Base-by-base conservation (phyloP, 2,113 vertebrate species). In the Benthochromis sp. region DNA sequence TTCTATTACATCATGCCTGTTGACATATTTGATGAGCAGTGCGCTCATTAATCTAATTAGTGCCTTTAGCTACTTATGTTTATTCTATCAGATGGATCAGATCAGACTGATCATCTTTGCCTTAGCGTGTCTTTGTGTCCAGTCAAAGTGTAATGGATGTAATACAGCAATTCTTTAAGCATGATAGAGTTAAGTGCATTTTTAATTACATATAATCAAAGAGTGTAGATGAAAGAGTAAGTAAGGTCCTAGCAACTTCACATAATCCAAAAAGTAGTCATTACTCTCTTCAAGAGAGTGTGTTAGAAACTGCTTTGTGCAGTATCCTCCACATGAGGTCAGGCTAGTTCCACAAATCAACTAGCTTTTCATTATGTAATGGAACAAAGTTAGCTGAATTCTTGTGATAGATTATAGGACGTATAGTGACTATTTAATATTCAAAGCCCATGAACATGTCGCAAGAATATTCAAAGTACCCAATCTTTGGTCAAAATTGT, bases 311-410 rank as follows among this genome's bases (percentile, higher is more conserved):
- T 89, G 93, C 73, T 57, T 21, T 88, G 52, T 61, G 5, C 78
- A 16, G 3, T 12, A 4, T 84, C 4, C 21, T 85, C 94, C 95
- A 95, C 91, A 84, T 66, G 93, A 91, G 92, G 91, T 93, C 95
- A 94, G 93, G 5, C 90, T 93, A 5, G 82, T 69, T 88, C 91
- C 82, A 84, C 82, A 80, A 34, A 13, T 29, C 34, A 38, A 27
- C 38, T 59, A 7, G 19, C 13, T 66, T 43, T 29, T 21, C 59
- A 34, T 87, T 34, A 19, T 21, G 9, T 43, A 69, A 29, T 3
- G 6, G 6, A 83, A 40, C 43, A 21, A 50, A 78, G 61, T 71
- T 50, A 54, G 83, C 54, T 50, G 36, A 83, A 21, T 59, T 81
- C 57, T 11, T n/a, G 14, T 31, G 40, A 86, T 76, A 27, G 71